Evolutionary conservation across 2,113 vertebrate genomes (phyloP), one percentile per base, ranked within the genome.

Genomic region (Otocyon megalotis): DNA sequence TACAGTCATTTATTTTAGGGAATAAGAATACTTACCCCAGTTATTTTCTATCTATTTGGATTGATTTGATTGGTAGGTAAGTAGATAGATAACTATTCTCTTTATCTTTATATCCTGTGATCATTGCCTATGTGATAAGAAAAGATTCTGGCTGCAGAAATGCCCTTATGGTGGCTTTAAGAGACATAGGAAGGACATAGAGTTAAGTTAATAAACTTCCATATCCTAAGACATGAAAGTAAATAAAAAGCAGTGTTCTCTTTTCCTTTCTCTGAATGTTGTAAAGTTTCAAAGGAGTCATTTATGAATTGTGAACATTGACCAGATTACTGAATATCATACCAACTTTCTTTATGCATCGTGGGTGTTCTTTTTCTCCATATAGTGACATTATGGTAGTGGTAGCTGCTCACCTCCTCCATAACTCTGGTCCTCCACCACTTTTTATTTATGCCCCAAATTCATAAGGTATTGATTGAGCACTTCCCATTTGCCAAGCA

Each of bases 11-110:
- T 26, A 24, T 35, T 89, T 63, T 28, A 32, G 60, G 13, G 15
- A 37, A 54, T 12, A 72, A 28, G 22, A 91, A n/a, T 48, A 26
- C 84, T 37, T 50, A 16, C 54, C 35, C 28, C 13, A 85, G 4
- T 63, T 67, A 69, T 83, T 32, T 90, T 81, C 69, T 85, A 32
- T 48, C 37, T 77, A 32, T 9, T 71, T 88, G 76, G 67, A 90
- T 28, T 32, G 65, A 50, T 69, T 22, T 50, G 22, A 43, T 62
- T 50, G 48, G 3, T 22, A 37, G 8, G 50, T 13, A 58, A 32
- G 43, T 26, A 60, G 22, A 24, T 28, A 58, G 53, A 16, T 62
- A 62, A 62, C 2, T 16, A 50, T 30, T 67, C 24, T 89, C 3
- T 16, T 65, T 62, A 17, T 62, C n/a, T 16, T 93, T 86, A 17